These are phyloP conservation scores for Clistopyga incitator DNA, from an alignment of 2,888 invertebrate genomes.

Conservation along the genomic window DNA sequence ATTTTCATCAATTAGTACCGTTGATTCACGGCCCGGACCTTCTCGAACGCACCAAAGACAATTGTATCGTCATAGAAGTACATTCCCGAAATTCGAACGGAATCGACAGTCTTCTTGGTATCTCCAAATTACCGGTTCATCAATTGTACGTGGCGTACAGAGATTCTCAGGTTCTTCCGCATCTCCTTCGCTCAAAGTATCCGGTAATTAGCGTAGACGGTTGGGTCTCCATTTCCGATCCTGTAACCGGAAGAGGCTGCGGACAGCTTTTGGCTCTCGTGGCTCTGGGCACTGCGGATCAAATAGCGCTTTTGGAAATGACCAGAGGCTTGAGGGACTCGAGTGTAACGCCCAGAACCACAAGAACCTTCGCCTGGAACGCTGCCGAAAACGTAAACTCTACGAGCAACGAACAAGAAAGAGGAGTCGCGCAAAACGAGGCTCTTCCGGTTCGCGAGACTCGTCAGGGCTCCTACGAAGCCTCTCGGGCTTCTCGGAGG, in stretches of 20 bases:
- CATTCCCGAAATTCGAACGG: conserved; percentile 83
- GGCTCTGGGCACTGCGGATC: conserved; percentile 87
- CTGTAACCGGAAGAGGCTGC: conserved; percentile 83
- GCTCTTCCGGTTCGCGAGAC: background rate
- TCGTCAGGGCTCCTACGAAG: conserved; percentile 24
- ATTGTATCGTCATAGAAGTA: conserved; percentile 86
- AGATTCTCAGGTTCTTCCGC: conserved; percentile 86
- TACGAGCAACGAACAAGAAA: background rate
- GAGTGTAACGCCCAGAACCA: conserved; percentile 61
- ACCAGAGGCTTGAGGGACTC: conserved; percentile 78
- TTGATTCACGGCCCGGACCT: conserved; percentile 86
- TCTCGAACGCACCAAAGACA: conserved; percentile 86
- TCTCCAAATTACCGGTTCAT: conserved; percentile 86
- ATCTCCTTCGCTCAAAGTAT: conserved; percentile 86
- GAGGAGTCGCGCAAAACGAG: background rate
- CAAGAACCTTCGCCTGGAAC: conserved; percentile 35
- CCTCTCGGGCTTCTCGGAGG: background rate
- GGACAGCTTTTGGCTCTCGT: conserved; percentile 87
- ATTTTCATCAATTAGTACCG: conserved; percentile 86
- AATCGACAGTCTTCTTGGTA: conserved; percentile 84
- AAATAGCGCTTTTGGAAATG: conserved; percentile 86
- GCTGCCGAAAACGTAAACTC: background rate
- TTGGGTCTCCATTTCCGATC: conserved; percentile 86
- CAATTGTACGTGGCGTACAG: conserved; percentile 87
- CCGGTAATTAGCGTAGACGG: conserved; percentile 87